Percentiles rank a stretch among this genome's conserved stretches.
Evolutionary conservation across 2,113 vertebrate genomes (phyloP).

Genomic region (Penelope pileata): DNA sequence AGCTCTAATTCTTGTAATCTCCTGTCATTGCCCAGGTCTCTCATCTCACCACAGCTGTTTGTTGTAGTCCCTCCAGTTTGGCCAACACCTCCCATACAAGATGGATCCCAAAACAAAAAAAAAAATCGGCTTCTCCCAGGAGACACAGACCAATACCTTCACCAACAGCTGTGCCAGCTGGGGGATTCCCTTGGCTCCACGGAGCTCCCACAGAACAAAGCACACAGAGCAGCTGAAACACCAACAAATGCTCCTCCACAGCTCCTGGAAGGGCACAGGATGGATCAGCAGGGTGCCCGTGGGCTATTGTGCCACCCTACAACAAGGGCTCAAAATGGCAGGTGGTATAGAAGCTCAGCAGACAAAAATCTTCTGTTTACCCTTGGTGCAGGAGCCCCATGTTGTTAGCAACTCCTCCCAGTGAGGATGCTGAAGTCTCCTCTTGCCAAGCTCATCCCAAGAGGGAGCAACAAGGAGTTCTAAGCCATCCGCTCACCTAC

Average conservation of each 20-base stretch:
- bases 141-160: background rate
- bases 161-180: background rate
- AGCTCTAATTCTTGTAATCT: constrained; percentile 15
- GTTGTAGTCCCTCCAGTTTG: background rate
- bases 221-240: background rate
- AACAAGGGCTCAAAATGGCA: background rate
- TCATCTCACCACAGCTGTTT: background rate
- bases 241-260: background rate
- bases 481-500: background rate
- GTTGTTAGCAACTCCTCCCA: background rate
- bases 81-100: rapidly evolving
- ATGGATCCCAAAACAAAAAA: background rate
- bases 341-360: background rate
- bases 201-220: background rate
- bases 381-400: background rate
- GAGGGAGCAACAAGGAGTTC: background rate
- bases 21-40: background rate
- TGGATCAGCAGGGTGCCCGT: rapidly evolving
- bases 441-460: background rate
- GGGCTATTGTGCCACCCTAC: background rate
- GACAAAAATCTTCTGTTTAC: background rate
- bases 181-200: background rate
- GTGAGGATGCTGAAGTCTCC: background rate
- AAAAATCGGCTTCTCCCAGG: background rate
- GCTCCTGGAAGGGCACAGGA: rapidly evolving